phyloP scores from a whole-genome alignment of 1,140 invertebrate genomes.

The Paracyclopina nana region DNA sequence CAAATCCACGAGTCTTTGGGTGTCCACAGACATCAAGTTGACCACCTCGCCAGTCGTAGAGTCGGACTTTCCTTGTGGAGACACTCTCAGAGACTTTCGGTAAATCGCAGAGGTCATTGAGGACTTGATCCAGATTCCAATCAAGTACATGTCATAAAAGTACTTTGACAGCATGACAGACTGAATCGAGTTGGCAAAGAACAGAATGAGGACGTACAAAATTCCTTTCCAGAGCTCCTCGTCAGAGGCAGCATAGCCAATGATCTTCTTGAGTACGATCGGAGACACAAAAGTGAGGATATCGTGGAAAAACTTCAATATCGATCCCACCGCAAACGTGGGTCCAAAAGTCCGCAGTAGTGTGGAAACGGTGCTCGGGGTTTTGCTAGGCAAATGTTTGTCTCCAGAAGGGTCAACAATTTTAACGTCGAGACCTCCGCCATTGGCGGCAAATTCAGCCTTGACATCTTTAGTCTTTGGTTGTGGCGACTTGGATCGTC shows the following conservation, averaged over 20 bases:
- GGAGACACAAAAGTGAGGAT: constrained; percentile 6
- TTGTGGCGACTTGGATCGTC: constrained; percentile 66
- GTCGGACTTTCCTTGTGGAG: constrained; percentile 23
- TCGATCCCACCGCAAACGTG: neutral
- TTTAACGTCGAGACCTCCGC: neutral
- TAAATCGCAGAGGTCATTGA: constrained; percentile 34
- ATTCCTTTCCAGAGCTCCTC: constrained; percentile 21
- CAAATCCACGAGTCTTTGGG: constrained; percentile 25
- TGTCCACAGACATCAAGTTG: constrained; percentile 34
- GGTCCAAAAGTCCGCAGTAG: constrained; percentile 3
- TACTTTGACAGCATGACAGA: constrained; percentile 29
- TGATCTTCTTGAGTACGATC: constrained; percentile 14
- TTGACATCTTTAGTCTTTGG: neutral
- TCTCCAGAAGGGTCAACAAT: neutral
- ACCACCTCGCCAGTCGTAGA: constrained; percentile 34
- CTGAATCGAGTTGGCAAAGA: constrained; percentile 30
- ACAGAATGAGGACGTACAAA: constrained; percentile 30
- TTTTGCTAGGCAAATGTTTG: neutral
- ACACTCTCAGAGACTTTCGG: constrained; percentile 23
- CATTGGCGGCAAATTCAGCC: neutral
- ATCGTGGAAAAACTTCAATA: constrained; percentile 22
- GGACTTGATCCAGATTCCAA: constrained; percentile 33
- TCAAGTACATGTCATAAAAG: constrained; percentile 27
- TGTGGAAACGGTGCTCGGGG: constrained; percentile 1
- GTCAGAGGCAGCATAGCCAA: constrained; percentile 14